Conservation (phyloP, 2,797 vertebrate species). For the Tenualosa ilisha region DNA sequence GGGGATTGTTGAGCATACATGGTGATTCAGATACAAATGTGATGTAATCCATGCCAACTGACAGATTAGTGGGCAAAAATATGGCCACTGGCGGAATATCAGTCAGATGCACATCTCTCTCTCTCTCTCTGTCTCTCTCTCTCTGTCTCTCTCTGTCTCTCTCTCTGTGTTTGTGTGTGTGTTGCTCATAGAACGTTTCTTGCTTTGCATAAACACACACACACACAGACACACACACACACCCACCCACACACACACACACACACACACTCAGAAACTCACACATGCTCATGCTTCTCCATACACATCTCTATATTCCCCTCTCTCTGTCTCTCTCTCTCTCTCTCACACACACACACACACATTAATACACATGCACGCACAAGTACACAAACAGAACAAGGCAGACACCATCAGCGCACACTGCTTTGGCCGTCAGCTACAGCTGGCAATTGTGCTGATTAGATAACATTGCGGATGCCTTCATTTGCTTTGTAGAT, state of each 20-base stretch:
- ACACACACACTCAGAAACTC: neutral
- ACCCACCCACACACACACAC: neutral
- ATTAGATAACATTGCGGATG: slow-evolving; percentile 41
- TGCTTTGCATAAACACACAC: neutral
- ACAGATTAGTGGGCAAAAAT: slow-evolving; percentile 38
- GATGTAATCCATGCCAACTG: slow-evolving; percentile 37
- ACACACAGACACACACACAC: neutral
- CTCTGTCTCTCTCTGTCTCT: neutral
- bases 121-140: neutral
- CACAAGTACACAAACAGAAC: slow-evolving; percentile 10
- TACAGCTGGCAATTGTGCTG: slow-evolving; percentile 41
- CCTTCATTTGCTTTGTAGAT: slow-evolving; percentile 50
- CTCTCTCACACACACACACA: neutral
- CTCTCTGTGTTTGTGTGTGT: neutral
- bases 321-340: too few relatives aligned
- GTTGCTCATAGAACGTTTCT: too few relatives aligned
- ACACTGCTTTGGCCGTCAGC: slow-evolving; percentile 29
- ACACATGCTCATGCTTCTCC: neutral
- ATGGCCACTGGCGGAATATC: slow-evolving; percentile 37
- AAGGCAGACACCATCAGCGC: slow-evolving; percentile 32
- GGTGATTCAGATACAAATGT: slow-evolving; percentile 37
- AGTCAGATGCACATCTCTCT: slow-evolving; percentile 16
- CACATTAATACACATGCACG: neutral
- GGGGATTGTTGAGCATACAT: slow-evolving; percentile 19
- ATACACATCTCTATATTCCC: neutral